Evolutionary conservation across 2,888 invertebrate species (phyloP).

Genomic region (Lithophane socia): DNA sequence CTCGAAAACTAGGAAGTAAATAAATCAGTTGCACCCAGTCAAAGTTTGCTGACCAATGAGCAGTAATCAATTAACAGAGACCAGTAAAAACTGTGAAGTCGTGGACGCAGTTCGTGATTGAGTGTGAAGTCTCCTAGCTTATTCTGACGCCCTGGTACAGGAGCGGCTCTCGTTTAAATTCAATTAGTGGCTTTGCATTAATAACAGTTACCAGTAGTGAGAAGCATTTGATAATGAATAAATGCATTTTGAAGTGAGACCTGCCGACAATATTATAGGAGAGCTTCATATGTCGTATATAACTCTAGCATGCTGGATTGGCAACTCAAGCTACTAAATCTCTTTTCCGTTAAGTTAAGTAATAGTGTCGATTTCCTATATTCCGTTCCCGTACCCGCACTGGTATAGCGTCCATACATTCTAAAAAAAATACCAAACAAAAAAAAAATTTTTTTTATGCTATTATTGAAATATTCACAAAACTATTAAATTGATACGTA

Average conservation of each 20-base stretch:
- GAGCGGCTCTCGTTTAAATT: neutral
- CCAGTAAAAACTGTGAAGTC: constrained; percentile 51
- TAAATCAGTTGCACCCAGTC: constrained; percentile 54
- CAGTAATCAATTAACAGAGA: constrained; percentile 53
- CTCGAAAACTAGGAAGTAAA: constrained; percentile 37
- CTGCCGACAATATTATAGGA: neutral
- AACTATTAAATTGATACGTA: too few species aligned
- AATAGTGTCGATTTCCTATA: too few species aligned
- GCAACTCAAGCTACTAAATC: too few species aligned
- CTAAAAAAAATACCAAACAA: too few species aligned
- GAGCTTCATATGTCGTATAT: neutral
- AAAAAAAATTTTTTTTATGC: too few species aligned
- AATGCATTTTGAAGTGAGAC: neutral
- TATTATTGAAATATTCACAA: too few species aligned
- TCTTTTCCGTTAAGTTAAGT: too few species aligned
- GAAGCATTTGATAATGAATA: neutral
- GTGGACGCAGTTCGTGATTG: constrained; percentile 33
- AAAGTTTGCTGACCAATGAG: constrained; percentile 51
- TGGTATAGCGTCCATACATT: too few species aligned
- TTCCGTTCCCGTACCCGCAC: too few species aligned
- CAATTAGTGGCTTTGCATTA: neutral
- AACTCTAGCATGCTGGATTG: too few species aligned
- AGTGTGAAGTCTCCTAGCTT: constrained; percentile 36
- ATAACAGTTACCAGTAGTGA: neutral
- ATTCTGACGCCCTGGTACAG: constrained; percentile 12